These are phyloP conservation scores for Pocillopora grandis DNA, from an alignment of 92 coral and sea anemone species.

Conservation along the genomic window DNA sequence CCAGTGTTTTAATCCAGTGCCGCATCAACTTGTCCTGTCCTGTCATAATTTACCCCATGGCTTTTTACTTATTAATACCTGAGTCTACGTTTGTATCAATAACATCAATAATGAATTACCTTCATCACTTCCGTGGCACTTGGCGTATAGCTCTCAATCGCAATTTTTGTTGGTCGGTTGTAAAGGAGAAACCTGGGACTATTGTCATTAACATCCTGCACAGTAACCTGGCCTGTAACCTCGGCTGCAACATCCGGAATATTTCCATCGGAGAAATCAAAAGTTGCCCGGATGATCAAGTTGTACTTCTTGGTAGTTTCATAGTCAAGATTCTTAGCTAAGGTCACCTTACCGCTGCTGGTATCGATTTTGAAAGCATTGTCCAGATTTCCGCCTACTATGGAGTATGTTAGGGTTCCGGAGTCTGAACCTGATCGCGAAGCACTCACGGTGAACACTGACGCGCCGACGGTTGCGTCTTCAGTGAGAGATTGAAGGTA, in stretches of 20 bases:
- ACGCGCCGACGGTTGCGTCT: constrained; percentile 36
- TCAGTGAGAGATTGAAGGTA: constrained; percentile 59
- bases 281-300: constrained; percentile 73
- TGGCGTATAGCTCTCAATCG: constrained; percentile 68
- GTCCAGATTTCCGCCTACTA: constrained; percentile 80
- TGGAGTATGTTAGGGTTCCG: constrained; percentile 47
- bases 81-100: not conserved
- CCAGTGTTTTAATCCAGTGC: no score
- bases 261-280: constrained; percentile 27
- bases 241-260: constrained; percentile 67
- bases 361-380: constrained; percentile 66
- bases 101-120: constrained; percentile 26
- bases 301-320: constrained; percentile 58
- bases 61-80: no score
- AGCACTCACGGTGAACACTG: constrained; percentile 64
- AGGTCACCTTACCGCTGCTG: constrained; percentile 55
- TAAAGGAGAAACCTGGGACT: constrained; percentile 71
- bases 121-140: constrained; percentile 48
- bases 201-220: constrained; percentile 82
- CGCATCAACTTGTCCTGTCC: no score
- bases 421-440: constrained; percentile 52
- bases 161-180: constrained; percentile 40
- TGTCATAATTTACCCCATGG: no score
- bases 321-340: constrained; percentile 67
- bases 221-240: constrained; percentile 58